These are phyloP conservation scores for Dendrolimus punctatus DNA, from an alignment of 1,140 invertebrate genomes.

Conservation along the genomic window DNA sequence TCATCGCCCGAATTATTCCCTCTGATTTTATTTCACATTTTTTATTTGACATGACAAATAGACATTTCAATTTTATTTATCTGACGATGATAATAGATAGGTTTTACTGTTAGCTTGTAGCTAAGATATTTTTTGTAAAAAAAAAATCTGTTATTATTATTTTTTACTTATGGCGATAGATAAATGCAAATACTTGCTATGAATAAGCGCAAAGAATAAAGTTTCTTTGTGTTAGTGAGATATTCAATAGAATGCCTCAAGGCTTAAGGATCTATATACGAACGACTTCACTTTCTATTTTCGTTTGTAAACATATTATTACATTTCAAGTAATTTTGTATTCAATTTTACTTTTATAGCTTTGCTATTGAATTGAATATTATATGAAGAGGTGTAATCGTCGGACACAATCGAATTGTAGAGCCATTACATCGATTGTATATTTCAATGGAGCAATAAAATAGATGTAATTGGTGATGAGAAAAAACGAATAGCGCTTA, in stretches of 20 bases:
- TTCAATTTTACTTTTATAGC: constrained; percentile 23
- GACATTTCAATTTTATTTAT: too few species aligned
- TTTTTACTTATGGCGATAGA: too few species aligned
- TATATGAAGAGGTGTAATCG: constrained; percentile 22
- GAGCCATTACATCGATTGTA: constrained; percentile 36
- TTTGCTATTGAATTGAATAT: constrained; percentile 23
- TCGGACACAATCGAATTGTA: constrained; percentile 31
- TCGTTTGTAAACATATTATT: constrained; percentile 10
- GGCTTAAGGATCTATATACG: not conserved
- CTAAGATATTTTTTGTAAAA: too few species aligned
- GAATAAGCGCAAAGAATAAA: too few species aligned
- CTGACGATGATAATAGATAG: too few species aligned
- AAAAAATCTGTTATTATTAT: too few species aligned
- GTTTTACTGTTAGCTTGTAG: too few species aligned
- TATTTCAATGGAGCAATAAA: constrained; percentile 45
- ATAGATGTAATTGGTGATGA: constrained; percentile 43
- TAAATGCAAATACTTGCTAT: too few species aligned
- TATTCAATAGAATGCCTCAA: not conserved
- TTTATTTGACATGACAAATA: too few species aligned
- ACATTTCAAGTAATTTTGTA: constrained; percentile 18
- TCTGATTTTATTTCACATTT: too few species aligned
- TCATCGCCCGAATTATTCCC: too few species aligned
- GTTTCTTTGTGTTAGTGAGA: too few species aligned
- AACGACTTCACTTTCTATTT: constrained; percentile 9
- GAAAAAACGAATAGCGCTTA: constrained; percentile 39